Conservation (phyloP, 2,113 vertebrate species). For the Anolis sagrei region DNA sequence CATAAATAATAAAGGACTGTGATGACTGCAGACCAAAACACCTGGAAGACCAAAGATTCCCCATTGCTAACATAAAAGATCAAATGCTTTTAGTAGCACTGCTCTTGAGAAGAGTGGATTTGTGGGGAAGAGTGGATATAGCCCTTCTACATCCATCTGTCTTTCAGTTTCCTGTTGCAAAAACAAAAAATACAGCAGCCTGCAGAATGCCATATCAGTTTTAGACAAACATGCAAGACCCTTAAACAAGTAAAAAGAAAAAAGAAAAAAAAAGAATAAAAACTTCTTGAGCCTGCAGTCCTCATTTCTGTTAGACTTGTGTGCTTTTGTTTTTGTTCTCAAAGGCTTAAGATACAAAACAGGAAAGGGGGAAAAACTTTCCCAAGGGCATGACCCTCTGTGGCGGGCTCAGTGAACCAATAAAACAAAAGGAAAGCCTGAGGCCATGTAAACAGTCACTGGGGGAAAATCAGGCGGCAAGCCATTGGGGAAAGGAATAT, state of each 20-base stretch:
- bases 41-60: background rate
- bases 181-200: background rate
- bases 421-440: slow-evolving; percentile 28
- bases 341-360: background rate
- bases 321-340: background rate
- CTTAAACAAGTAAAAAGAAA: background rate
- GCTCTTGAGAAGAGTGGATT: background rate
- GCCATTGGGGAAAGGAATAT: background rate
- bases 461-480: background rate
- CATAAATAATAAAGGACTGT: background rate
- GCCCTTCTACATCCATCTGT: slow-evolving; percentile 26
- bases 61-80: background rate
- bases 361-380: background rate
- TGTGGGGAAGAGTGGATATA: background rate
- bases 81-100: background rate
- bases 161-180: background rate
- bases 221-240: background rate
- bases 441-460: slow-evolving; percentile 10
- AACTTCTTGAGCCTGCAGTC: background rate
- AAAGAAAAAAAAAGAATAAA: accelerated
- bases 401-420: background rate
- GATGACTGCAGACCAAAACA: background rate
- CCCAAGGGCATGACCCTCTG: background rate
- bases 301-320: background rate
- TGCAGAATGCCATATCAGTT: background rate